phyloP scores from a whole-genome alignment of 2,888 invertebrate genomes.

The Limenitis camilla region DNA sequence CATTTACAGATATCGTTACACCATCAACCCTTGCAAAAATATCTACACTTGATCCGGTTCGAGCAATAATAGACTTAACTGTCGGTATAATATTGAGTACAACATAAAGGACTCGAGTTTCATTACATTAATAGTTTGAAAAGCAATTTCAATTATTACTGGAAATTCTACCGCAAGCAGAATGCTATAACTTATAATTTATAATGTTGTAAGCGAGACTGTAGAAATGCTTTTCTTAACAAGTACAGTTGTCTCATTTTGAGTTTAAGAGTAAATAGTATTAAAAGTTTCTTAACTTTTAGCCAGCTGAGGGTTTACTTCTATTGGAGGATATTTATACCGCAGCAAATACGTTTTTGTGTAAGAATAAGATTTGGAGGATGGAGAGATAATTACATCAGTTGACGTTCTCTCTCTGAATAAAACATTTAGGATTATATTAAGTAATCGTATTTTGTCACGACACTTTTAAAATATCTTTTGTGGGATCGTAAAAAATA shows the following conservation, averaged over 20 bases:
- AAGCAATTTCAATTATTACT: conserved; percentile 18
- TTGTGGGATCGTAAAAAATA: too few relatives aligned
- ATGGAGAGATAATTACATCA: too few relatives aligned
- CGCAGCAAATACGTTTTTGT: neutral
- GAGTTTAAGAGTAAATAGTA: conserved; percentile 14
- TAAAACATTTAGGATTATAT: too few relatives aligned
- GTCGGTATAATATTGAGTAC: conserved; percentile 12
- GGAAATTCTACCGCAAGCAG: conserved; percentile 10
- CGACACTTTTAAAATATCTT: too few relatives aligned
- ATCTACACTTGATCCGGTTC: conserved; percentile 9
- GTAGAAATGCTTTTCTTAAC: conserved; percentile 13
- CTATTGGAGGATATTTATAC: neutral
- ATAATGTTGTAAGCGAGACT: conserved; percentile 17
- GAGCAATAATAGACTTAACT: conserved; percentile 10
- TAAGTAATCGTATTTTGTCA: too few relatives aligned
- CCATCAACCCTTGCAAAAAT: conserved; percentile 20
- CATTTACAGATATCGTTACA: conserved; percentile 18
- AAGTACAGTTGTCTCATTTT: conserved; percentile 9
- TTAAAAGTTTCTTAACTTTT: conserved; percentile 14
- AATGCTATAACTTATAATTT: conserved; percentile 11
- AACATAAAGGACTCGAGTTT: conserved; percentile 13
- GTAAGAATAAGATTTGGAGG: too few relatives aligned
- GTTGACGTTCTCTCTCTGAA: too few relatives aligned
- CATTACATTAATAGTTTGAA: conserved; percentile 18
- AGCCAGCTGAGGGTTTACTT: neutral